phyloP scores from a whole-genome alignment of 1,140 invertebrate genomes.

The Asbolus verrucosus region DNA sequence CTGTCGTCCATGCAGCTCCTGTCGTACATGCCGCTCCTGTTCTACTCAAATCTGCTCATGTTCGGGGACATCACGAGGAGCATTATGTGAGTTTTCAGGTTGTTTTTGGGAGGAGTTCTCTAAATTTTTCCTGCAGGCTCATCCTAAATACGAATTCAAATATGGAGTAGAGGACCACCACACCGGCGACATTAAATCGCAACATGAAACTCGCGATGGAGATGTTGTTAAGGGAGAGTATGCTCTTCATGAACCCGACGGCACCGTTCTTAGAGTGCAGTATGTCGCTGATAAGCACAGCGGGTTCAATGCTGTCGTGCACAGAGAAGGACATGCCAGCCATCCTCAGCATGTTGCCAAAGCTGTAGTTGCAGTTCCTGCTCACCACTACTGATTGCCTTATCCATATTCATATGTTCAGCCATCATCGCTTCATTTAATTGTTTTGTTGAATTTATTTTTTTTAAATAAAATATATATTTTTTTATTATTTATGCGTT shows the following conservation, averaged over 20 bases:
- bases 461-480: too few relatives aligned
- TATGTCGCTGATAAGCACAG: constrained; percentile 77
- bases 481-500: too few relatives aligned
- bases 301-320: constrained; percentile 71
- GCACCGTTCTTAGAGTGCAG: constrained; percentile 70
- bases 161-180: constrained; percentile 62
- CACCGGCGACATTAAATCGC: constrained; percentile 63
- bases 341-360: constrained; percentile 15
- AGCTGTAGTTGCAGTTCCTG: background rate
- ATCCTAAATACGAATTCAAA: constrained; percentile 59
- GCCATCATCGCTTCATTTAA: too few relatives aligned
- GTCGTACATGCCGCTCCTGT: constrained; percentile 36
- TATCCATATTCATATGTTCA: too few relatives aligned
- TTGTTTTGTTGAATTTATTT: background rate
- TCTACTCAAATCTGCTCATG: background rate
- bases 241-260: constrained; percentile 65
- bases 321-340: constrained; percentile 15
- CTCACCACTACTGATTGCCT: constrained; percentile 10
- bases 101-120: too few relatives aligned
- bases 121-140: constrained; percentile 11
- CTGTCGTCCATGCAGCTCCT: too few relatives aligned
- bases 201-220: constrained; percentile 61
- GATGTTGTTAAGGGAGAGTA: constrained; percentile 49
- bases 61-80: too few relatives aligned
- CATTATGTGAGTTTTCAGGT: too few relatives aligned